Evolutionary conservation across 2,888 invertebrate species (phyloP), one percentile per base, ranked within the genome.

Genomic region (Lasioglossum lativentre): DNA sequence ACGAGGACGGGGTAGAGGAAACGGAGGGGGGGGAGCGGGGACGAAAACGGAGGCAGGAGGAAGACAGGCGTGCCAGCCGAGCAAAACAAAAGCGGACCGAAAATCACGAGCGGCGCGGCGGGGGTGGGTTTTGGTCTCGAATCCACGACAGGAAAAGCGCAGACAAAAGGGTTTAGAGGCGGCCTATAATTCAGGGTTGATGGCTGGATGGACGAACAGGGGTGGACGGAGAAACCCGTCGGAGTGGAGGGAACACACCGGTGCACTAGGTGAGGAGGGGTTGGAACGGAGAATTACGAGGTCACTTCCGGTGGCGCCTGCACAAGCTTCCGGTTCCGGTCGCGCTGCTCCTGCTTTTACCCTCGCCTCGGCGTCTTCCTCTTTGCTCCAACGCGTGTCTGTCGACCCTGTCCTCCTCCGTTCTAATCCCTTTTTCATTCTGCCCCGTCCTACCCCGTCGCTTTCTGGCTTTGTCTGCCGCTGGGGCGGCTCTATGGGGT

Each of bases 231-330:
- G 83, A 66, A 77, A 63, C 74, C 66, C 27, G 74, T 70, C 78
- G 83, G 30, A 63, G 72, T 76, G 80, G 86, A 82, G 79, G 82
- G 80, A 30, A 63, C 63, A 82, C 83, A 78, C 72, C 63, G 86
- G 74, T 71, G 78, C 78, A 73, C 75, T 72, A 78, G 79, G 81
- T 75, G 78, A 76, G 85, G 79, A 82, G 82, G 80, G 87, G 80
- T 66, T 83, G 78, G 93, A 93, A 94, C 92, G 93, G 94, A 94
- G 94, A 95, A 95, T 95, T 95, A 95, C 95, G 95, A 93, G 95
- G 95, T 95, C 94, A 94, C 94, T 94, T 95, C 95, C 95, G 94
- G 93, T 95, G 94, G 94, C 93, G 94, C 94, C 94, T 94, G 94
- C 93, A 93, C 94, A 94, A 94, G 94, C 94, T 94, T 95, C 95